Percentiles rank a stretch among this genome's conserved stretches.
Evolutionary conservation across 2,888 invertebrate species (phyloP).

Genomic region (Paralinhomoeus sp.): DNA sequence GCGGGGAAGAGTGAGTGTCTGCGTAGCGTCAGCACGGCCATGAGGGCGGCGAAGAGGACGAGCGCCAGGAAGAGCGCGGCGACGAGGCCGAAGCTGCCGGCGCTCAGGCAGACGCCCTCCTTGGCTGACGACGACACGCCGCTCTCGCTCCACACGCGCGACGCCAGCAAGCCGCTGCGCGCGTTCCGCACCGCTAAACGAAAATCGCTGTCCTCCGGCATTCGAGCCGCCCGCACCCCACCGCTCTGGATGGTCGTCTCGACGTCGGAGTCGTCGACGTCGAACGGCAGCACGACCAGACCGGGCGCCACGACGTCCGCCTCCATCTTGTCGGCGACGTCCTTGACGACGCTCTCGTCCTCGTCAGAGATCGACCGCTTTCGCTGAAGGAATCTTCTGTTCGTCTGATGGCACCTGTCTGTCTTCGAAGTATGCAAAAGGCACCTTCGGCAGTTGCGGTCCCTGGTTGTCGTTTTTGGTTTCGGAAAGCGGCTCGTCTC

Average conservation of each 20-base stretch:
- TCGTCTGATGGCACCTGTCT: too few relatives aligned
- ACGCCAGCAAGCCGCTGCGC: too few relatives aligned
- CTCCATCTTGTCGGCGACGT: not conserved
- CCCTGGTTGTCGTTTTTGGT: too few relatives aligned
- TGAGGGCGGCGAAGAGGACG: not conserved
- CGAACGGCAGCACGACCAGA: slow-evolving; percentile 4
- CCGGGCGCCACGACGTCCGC: slow-evolving; percentile 1
- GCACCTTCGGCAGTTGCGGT: too few relatives aligned
- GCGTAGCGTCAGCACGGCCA: not conserved
- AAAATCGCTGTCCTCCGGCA: too few relatives aligned
- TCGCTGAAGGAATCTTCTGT: too few relatives aligned
- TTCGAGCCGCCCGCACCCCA: too few relatives aligned
- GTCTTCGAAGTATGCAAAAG: too few relatives aligned
- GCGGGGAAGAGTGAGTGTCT: too few relatives aligned
- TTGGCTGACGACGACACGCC: not conserved
- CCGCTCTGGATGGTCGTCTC: too few relatives aligned
- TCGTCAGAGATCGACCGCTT: not conserved
- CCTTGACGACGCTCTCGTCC: not conserved
- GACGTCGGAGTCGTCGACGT: not conserved
- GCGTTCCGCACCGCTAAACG: too few relatives aligned
- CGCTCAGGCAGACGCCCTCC: not conserved
- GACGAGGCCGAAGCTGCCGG: slow-evolving; percentile 1
- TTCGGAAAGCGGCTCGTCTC: too few relatives aligned
- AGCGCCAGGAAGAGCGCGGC: not conserved
- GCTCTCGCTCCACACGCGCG: not conserved